These are phyloP conservation scores for Caenorhabditis macrosperma DNA, from an alignment of 2,888 invertebrate species.

Conservation along the genomic window DNA sequence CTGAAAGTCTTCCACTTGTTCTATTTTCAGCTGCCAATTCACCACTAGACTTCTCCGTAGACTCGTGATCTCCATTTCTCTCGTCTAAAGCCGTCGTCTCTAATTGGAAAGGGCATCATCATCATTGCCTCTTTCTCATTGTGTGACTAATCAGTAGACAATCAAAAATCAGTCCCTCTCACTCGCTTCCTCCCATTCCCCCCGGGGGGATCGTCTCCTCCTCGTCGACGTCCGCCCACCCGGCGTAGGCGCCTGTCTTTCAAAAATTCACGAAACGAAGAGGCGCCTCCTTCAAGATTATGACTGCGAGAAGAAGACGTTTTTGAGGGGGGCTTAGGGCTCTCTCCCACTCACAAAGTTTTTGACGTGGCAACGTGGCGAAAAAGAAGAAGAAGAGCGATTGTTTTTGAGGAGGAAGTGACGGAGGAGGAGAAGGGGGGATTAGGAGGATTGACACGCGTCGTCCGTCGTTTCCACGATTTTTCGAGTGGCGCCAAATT, in stretches of 20 bases:
- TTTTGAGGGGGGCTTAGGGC: not conserved
- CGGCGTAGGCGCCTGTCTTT: no score
- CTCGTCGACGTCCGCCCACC: no score
- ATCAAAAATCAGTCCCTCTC: no score
- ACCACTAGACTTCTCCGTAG: no score
- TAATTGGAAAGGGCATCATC: conserved; percentile 10
- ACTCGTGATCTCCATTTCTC: no score
- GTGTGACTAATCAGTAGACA: no score
- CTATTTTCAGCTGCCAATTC: no score
- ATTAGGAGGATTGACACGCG: conserved; percentile 20
- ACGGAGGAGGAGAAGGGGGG: conserved; percentile 6
- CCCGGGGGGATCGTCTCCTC: no score
- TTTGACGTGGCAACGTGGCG: conserved; percentile 14
- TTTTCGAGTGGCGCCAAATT: no score
- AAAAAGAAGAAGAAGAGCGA: conserved; percentile 21
- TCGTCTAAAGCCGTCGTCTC: not conserved
- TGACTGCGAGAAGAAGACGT: conserved; percentile 13
- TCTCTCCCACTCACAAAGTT: not conserved
- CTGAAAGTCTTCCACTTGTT: no score
- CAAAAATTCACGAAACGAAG: no score
- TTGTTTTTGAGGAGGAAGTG: conserved; percentile 24
- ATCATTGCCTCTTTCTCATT: not conserved
- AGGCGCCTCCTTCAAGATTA: conserved; percentile 19
- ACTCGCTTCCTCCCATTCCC: no score
- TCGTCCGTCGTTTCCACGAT: conserved; percentile 1